phyloP scores from a whole-genome alignment of 2,113 vertebrate genomes.

The Isurus oxyrinchus region DNA sequence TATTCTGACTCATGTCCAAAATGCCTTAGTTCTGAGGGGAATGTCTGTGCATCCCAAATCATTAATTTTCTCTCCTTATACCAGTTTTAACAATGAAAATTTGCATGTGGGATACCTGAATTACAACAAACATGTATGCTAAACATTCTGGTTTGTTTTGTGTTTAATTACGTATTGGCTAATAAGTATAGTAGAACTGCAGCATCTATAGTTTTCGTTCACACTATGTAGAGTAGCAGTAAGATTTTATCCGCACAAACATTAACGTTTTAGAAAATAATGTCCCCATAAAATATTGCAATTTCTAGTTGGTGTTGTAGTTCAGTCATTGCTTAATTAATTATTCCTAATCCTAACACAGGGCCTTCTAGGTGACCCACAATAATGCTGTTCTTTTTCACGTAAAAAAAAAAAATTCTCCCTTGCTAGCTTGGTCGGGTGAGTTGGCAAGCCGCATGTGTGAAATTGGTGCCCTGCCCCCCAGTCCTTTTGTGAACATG shows the following conservation, averaged over 20 bases:
- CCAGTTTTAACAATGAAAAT: background rate
- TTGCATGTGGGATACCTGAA: background rate
- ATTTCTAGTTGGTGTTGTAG: background rate
- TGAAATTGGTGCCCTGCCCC: conserved; percentile 53
- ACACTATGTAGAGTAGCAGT: background rate
- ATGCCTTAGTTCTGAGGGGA: background rate
- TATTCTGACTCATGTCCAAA: background rate
- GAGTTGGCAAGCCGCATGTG: conserved; percentile 69
- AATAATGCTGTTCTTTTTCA: conserved; percentile 63
- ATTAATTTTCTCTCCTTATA: background rate
- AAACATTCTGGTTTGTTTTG: background rate
- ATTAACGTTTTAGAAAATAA: background rate
- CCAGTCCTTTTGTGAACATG: conserved; percentile 66
- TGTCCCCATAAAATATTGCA: background rate
- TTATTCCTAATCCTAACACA: conserved; percentile 52
- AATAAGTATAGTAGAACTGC: background rate
- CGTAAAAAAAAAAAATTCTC: conserved; percentile 45
- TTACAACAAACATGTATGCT: background rate
- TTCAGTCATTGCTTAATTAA: background rate
- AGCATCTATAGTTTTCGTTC: background rate
- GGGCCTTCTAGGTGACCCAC: conserved; percentile 72
- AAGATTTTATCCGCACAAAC: background rate
- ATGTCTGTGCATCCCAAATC: background rate
- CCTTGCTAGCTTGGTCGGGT: conserved; percentile 61
- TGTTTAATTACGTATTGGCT: background rate